Conservation (phyloP, 2,888 invertebrate species). For the Drosophila emarginata region DNA sequence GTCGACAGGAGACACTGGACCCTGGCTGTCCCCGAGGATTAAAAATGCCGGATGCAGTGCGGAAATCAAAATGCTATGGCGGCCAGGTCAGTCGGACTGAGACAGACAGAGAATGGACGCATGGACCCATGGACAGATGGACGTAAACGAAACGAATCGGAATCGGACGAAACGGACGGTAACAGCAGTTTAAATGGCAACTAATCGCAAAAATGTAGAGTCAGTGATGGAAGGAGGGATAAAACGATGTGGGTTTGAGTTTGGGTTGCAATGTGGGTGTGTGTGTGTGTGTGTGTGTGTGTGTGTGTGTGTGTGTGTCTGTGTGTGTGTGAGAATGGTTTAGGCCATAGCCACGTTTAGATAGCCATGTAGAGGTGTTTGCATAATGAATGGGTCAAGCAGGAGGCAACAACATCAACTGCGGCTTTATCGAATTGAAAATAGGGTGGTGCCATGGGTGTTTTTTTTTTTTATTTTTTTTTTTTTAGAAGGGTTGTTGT, state of each 20-base stretch:
- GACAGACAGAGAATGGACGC: neutral
- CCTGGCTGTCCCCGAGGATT: slow-evolving; percentile 54
- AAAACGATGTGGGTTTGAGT: neutral
- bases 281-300: neutral
- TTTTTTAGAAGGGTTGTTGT: neutral
- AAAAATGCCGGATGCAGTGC: slow-evolving; percentile 70
- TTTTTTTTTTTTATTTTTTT: neutral
- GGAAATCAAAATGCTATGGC: slow-evolving; percentile 72
- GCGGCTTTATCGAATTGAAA: slow-evolving; percentile 49
- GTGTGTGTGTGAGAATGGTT: neutral
- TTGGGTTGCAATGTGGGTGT: neutral
- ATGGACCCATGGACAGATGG: neutral
- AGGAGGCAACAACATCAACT: slow-evolving; percentile 46
- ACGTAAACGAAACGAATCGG: slow-evolving; percentile 23
- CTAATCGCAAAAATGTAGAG: slow-evolving; percentile 64
- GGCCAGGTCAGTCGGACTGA: slow-evolving; percentile 44
- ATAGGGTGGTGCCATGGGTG: slow-evolving; percentile 17
- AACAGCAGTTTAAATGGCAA: slow-evolving; percentile 76
- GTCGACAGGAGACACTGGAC: neutral
- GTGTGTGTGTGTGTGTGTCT: neutral
- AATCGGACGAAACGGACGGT: slow-evolving; percentile 28
- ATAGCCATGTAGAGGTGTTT: slow-evolving; percentile 67
- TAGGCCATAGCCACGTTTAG: slow-evolving; percentile 40
- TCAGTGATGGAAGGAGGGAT: neutral
- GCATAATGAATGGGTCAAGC: slow-evolving; percentile 68